These are phyloP conservation scores for Heliconius congener DNA, from an alignment of 1,140 invertebrate genomes.

Conservation along the genomic window DNA sequence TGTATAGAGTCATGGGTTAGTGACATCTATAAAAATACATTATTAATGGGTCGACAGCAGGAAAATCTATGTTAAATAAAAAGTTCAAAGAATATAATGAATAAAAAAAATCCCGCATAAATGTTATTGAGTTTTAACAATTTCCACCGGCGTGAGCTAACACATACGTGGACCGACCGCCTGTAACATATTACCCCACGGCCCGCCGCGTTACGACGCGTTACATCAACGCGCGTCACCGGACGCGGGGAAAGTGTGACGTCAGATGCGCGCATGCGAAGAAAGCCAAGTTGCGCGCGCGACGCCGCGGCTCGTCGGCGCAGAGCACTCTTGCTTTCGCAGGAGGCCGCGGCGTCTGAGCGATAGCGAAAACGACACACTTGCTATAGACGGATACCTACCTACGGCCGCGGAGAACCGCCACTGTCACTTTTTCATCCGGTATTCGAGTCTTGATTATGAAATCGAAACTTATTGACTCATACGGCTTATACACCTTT, in stretches of 20 bases:
- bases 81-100: conserved; percentile 37
- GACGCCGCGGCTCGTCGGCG: conserved; percentile 40
- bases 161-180: conserved; percentile 39
- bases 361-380: conserved; percentile 78
- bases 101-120: conserved; percentile 43
- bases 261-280: conserved; percentile 69
- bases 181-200: conserved; percentile 44
- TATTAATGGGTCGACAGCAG: conserved; percentile 14
- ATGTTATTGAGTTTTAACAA: conserved; percentile 34
- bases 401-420: conserved; percentile 32
- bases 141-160: conserved; percentile 42
- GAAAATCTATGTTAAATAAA: conserved; percentile 31
- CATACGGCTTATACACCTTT: conserved; percentile 54
- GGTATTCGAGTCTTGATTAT: conserved; percentile 77
- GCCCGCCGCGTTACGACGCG: conserved; percentile 53
- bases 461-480: conserved; percentile 76
- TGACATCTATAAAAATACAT: conserved; percentile 7
- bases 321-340: conserved; percentile 71
- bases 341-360: conserved; percentile 69
- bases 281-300: conserved; percentile 76
- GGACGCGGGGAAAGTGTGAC: conserved; percentile 72
- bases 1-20: not conserved
- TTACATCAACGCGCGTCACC: conserved; percentile 72
- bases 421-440: conserved; percentile 71
- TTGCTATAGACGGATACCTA: conserved; percentile 42